A percentile compares a stretch with the other conserved stretches of the same genome.
Evolutionary conservation across 2,888 invertebrate species (phyloP).

Genomic region (Anarsia innoxiella): DNA sequence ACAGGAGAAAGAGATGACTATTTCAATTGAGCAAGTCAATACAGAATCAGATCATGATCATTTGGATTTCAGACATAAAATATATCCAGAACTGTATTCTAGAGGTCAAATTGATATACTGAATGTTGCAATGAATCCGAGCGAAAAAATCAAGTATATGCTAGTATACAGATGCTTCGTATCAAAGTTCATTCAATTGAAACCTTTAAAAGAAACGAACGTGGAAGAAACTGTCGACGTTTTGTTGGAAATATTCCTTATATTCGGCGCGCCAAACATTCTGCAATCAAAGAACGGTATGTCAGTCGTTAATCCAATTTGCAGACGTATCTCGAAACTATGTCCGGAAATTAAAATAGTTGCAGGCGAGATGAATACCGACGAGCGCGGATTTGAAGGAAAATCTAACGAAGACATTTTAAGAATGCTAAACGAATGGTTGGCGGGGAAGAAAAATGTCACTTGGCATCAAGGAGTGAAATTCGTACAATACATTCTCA

Average conservation of each 20-base stretch:
- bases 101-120: slow-evolving; percentile 45
- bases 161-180: slow-evolving; percentile 41
- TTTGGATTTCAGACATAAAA: too few relatives aligned
- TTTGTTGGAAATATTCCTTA: slow-evolving; percentile 40
- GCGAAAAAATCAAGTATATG: slow-evolving; percentile 40
- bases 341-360: slow-evolving; percentile 37
- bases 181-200: slow-evolving; percentile 40
- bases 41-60: too few relatives aligned
- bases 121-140: slow-evolving; percentile 31
- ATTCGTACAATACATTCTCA: slow-evolving; percentile 38
- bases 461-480: slow-evolving; percentile 47
- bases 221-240: slow-evolving; percentile 35
- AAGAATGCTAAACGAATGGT: slow-evolving; percentile 36
- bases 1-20: too few relatives aligned
- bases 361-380: slow-evolving; percentile 25
- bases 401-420: slow-evolving; percentile 42
- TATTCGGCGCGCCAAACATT: slow-evolving; percentile 48
- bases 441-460: slow-evolving; percentile 29
- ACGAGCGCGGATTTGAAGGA: slow-evolving; percentile 24
- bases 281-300: slow-evolving; percentile 45
- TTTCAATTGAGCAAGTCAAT: too few relatives aligned
- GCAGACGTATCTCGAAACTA: slow-evolving; percentile 29
- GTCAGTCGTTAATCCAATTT: slow-evolving; percentile 35
- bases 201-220: slow-evolving; percentile 33
- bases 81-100: slow-evolving; percentile 36